Evolutionary conservation across 2,888 invertebrate genomes (phyloP).

Genomic region (Tinea semifulvella): DNA sequence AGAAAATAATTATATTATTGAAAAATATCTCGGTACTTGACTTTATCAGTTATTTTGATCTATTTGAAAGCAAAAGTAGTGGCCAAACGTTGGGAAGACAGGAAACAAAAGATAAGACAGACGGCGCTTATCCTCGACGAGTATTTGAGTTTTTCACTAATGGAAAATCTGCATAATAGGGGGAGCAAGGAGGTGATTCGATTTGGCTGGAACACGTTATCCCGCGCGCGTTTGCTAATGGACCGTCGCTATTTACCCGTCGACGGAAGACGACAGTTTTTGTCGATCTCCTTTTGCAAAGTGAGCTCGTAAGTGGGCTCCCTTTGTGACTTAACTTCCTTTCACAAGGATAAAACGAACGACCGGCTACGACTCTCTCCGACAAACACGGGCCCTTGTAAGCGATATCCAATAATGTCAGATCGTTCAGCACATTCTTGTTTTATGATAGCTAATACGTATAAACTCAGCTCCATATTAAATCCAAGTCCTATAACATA

Average conservation of each 20-base stretch:
- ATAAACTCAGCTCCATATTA: neutral
- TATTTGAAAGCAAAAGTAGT: too few species aligned
- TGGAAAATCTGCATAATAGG: slow-evolving; percentile 62
- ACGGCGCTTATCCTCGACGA: slow-evolving; percentile 15
- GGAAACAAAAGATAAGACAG: neutral
- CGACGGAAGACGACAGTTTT: slow-evolving; percentile 38
- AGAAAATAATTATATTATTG: too few species aligned
- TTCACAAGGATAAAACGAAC: slow-evolving; percentile 34
- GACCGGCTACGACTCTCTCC: slow-evolving; percentile 29
- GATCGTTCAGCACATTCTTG: slow-evolving; percentile 25
- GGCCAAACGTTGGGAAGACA: too few species aligned
- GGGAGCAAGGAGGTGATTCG: slow-evolving; percentile 45
- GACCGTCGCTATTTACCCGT: slow-evolving; percentile 40
- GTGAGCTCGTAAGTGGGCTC: slow-evolving; percentile 31
- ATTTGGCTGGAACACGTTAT: slow-evolving; percentile 48
- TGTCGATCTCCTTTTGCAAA: slow-evolving; percentile 36
- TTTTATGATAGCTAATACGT: slow-evolving; percentile 3
- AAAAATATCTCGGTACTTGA: too few species aligned
- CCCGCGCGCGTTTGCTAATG: slow-evolving; percentile 37
- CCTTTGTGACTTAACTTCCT: slow-evolving; percentile 38
- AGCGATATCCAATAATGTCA: slow-evolving; percentile 48
- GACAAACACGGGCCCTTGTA: slow-evolving; percentile 40
- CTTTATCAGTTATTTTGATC: too few species aligned
- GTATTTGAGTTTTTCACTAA: slow-evolving; percentile 48
- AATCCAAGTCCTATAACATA: neutral